A percentile compares a stretch with the other conserved stretches of the same genome.
phyloP scores from a whole-genome alignment of 2,113 vertebrate species.

The Paedocypris sp. region DNA sequence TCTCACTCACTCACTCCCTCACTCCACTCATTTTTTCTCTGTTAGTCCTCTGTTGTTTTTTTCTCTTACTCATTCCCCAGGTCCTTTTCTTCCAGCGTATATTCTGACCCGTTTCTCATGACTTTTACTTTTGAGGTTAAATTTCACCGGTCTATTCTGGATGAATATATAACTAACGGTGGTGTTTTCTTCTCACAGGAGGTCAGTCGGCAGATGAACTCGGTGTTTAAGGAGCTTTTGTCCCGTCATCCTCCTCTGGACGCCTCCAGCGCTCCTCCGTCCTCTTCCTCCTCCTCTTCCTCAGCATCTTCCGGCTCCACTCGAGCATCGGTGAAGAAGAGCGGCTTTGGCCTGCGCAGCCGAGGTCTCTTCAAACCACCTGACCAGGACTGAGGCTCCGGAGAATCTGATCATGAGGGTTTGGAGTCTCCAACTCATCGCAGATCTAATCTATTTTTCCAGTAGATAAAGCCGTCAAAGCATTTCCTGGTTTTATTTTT shows the following conservation, averaged over 20 bases:
- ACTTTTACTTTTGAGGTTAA: too few relatives aligned
- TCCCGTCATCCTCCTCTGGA: slow-evolving; percentile 33
- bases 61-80: not conserved
- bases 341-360: slow-evolving; percentile 54
- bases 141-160: too few relatives aligned
- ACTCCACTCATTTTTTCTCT: too few relatives aligned
- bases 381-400: slow-evolving; percentile 42
- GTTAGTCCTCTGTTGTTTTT: too few relatives aligned
- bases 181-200: slow-evolving; percentile 16
- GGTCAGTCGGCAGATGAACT: slow-evolving; percentile 34
- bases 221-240: slow-evolving; percentile 39
- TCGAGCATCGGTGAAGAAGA: slow-evolving; percentile 51
- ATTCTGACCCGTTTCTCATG: too few relatives aligned
- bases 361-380: slow-evolving; percentile 55
- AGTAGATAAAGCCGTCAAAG: too few relatives aligned
- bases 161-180: not conserved
- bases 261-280: slow-evolving; percentile 8
- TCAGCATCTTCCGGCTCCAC: slow-evolving; percentile 33
- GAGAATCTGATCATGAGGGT: slow-evolving; percentile 1
- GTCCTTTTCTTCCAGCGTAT: too few relatives aligned
- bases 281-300: slow-evolving; percentile 44
- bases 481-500: too few relatives aligned
- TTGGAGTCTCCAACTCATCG: slow-evolving; percentile 4
- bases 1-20: too few relatives aligned
- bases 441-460: slow-evolving; percentile 38